phyloP scores from a whole-genome alignment of 2,888 invertebrate genomes.

The Eremobia ochroleuca region DNA sequence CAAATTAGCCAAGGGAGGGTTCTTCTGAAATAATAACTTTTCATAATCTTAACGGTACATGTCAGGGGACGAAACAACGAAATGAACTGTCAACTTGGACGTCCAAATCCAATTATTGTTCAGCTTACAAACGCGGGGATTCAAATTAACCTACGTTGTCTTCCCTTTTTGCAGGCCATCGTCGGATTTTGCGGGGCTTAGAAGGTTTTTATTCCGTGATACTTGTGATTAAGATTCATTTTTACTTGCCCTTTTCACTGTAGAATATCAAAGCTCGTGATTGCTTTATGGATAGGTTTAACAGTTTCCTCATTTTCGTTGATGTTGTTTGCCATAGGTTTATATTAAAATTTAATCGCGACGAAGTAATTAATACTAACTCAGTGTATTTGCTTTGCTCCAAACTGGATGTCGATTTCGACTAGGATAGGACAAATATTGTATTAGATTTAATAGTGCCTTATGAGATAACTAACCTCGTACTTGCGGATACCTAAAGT shows the following conservation, averaged over 20 bases:
- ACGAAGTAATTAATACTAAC: conserved; percentile 39
- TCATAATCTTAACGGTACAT: conserved; percentile 88
- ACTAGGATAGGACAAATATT: conserved; percentile 56
- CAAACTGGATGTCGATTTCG: conserved; percentile 51
- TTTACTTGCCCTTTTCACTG: conserved; percentile 74
- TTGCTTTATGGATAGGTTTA: conserved; percentile 68
- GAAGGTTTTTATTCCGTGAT: conserved; percentile 77
- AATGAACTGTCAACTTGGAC: conserved; percentile 90
- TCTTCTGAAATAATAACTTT: conserved; percentile 86
- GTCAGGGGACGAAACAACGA: conserved; percentile 86
- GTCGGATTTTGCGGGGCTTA: conserved; percentile 75
- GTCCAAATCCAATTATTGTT: conserved; percentile 89
- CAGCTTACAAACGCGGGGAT: conserved; percentile 85
- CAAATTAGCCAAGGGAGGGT: conserved; percentile 81
- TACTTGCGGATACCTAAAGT: conserved; percentile 46
- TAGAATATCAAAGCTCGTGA: conserved; percentile 68
- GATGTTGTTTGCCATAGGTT: conserved; percentile 61
- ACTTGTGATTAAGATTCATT: conserved; percentile 81
- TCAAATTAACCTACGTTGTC: conserved; percentile 86
- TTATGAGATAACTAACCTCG: conserved; percentile 54
- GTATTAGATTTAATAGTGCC: conserved; percentile 37
- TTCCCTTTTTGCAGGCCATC: conserved; percentile 81
- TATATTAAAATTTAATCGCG: conserved; percentile 52
- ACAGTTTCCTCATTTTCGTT: conserved; percentile 67
- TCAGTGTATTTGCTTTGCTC: conserved; percentile 45